These are phyloP conservation scores for Iselma pallidipennis DNA, from an alignment of 2,888 invertebrate genomes.

Conservation along the genomic window DNA sequence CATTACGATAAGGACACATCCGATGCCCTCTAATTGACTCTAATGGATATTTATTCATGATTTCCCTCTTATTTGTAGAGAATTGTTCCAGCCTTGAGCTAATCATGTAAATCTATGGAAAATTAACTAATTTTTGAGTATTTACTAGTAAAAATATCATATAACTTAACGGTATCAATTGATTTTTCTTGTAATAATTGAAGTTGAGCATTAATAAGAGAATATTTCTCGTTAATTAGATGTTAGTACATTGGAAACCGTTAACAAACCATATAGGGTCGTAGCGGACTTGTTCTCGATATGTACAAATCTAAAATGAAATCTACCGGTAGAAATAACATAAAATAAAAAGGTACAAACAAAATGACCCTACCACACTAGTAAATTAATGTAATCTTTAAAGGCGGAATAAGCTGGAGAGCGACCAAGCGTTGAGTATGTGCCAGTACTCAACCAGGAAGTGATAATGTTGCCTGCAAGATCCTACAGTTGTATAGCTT, in stretches of 20 bases:
- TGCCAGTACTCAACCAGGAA: neutral
- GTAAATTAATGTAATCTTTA: neutral
- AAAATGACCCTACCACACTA: neutral
- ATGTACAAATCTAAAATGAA: neutral
- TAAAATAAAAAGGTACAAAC: neutral
- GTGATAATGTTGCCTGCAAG: neutral
- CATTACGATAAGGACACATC: constrained; percentile 16
- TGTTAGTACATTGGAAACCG: neutral
- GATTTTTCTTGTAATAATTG: neutral
- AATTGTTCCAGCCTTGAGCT: constrained; percentile 26
- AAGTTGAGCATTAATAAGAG: neutral
- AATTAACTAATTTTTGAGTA: neutral
- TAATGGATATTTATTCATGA: constrained; percentile 33
- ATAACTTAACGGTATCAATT: neutral
- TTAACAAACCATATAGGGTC: neutral
- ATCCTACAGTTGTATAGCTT: neutral
- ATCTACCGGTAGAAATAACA: neutral
- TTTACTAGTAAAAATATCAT: too few species aligned
- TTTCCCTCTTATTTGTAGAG: constrained; percentile 27
- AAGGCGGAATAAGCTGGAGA: neutral
- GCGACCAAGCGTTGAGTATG: neutral
- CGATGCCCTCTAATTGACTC: constrained; percentile 26
- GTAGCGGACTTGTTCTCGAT: neutral
- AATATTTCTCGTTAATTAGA: neutral
- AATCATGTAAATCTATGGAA: constrained; percentile 24